Evolutionary conservation across 2,888 invertebrate species (phyloP).

Genomic region (Hipparchia sbordonii): DNA sequence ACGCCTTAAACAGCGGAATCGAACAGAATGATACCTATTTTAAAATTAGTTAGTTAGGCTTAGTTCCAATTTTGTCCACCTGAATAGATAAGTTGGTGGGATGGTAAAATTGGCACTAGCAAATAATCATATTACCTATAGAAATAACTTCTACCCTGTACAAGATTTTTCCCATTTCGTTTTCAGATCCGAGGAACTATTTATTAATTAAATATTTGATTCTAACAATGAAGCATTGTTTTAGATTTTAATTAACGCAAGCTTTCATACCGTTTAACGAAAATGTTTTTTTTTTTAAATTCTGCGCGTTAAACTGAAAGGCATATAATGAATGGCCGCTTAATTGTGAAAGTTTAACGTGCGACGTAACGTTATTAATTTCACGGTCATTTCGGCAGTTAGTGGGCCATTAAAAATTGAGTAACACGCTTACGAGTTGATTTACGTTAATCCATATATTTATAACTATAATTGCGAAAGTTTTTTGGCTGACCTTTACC

Average conservation of each 20-base stretch:
- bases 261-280: constrained; percentile 3
- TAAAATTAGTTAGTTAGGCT: too few relatives aligned
- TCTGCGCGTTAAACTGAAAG: constrained; percentile 2
- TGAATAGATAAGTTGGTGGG: too few relatives aligned
- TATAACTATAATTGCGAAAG: neutral
- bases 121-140: too few relatives aligned
- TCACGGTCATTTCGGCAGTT: constrained; percentile 20
- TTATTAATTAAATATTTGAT: neutral
- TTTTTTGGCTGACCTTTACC: neutral
- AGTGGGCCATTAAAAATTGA: constrained; percentile 27
- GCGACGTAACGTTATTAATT: constrained; percentile 14
- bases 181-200: neutral
- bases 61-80: too few relatives aligned
- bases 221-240: neutral
- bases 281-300: neutral
- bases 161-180: too few relatives aligned
- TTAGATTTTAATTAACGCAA: constrained; percentile 13
- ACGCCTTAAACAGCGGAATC: too few relatives aligned
- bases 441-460: neutral
- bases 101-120: too few relatives aligned
- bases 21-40: too few relatives aligned
- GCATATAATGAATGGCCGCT: constrained; percentile 7
- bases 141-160: too few relatives aligned
- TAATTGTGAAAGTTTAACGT: constrained; percentile 14
- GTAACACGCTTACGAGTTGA: neutral